Evolutionary conservation across 2,888 invertebrate species (phyloP).

Genomic region (Aleiodes alternator): DNA sequence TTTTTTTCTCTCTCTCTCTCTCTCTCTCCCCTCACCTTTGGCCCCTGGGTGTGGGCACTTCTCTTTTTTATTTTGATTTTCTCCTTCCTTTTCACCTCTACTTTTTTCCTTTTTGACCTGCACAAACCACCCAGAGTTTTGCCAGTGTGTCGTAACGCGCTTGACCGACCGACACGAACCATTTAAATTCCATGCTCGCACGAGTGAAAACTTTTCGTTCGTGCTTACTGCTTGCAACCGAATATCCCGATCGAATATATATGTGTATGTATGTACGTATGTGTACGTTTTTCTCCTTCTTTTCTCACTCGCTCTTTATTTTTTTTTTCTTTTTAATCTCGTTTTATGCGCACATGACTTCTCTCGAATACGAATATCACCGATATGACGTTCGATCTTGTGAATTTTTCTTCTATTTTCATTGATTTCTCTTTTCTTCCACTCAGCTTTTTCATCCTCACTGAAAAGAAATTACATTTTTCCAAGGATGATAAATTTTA

Average conservation of each 20-base stretch:
- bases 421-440: background rate
- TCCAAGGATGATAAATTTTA: constrained; percentile 41
- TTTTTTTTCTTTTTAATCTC: constrained; percentile 28
- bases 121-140: constrained; percentile 22
- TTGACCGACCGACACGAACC: constrained; percentile 41
- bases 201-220: constrained; percentile 54
- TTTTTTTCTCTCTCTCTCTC: constrained; percentile 31
- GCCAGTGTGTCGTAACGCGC: constrained; percentile 37
- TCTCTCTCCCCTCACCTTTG: background rate
- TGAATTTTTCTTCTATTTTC: background rate
- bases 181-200: constrained; percentile 47
- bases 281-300: background rate
- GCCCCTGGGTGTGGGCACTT: constrained; percentile 38
- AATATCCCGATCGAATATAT: constrained; percentile 41
- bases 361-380: constrained; percentile 24
- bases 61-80: background rate
- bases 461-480: constrained; percentile 32
- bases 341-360: constrained; percentile 32
- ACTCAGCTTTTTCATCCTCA: background rate
- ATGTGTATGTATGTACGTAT: constrained; percentile 8
- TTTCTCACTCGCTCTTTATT: background rate
- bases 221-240: constrained; percentile 43
- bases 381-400: constrained; percentile 24
- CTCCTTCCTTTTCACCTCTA: constrained; percentile 17
- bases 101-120: constrained; percentile 26